Percentiles rank a stretch among this genome's conserved stretches.
These are phyloP conservation scores for Zapus hudsonius DNA, from an alignment of 2,113 vertebrate species.

Conservation along the genomic window DNA sequence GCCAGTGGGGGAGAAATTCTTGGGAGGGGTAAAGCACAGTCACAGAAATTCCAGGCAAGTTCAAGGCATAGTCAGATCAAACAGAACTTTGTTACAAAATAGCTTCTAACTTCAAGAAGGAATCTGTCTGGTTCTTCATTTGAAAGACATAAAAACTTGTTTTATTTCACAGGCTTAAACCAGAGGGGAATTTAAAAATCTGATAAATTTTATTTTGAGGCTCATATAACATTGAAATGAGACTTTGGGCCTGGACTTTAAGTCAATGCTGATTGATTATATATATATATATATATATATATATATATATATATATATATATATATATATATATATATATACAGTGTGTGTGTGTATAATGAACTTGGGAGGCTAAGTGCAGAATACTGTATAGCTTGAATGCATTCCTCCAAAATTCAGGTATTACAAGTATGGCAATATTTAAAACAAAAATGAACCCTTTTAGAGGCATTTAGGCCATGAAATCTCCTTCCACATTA, in stretches of 20 bases:
- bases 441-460: background rate
- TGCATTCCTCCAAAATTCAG: background rate
- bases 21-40: too few relatives aligned
- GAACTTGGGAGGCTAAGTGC: background rate
- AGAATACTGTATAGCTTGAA: background rate
- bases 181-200: background rate
- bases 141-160: too few relatives aligned
- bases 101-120: too few relatives aligned
- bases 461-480: background rate
- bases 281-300: too few relatives aligned
- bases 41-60: too few relatives aligned
- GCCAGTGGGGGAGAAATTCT: too few relatives aligned
- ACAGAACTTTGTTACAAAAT: too few relatives aligned
- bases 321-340: too few relatives aligned
- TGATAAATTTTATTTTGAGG: background rate
- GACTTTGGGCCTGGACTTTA: background rate
- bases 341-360: too few relatives aligned
- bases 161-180: background rate
- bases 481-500: background rate
- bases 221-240: background rate
- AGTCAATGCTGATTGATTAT: background rate
- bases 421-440: background rate
- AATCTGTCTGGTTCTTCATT: too few relatives aligned
- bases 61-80: too few relatives aligned
- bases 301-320: too few relatives aligned